Evolutionary conservation across 2,888 invertebrate genomes (phyloP).

Genomic region (Tenthredo mesomela): DNA sequence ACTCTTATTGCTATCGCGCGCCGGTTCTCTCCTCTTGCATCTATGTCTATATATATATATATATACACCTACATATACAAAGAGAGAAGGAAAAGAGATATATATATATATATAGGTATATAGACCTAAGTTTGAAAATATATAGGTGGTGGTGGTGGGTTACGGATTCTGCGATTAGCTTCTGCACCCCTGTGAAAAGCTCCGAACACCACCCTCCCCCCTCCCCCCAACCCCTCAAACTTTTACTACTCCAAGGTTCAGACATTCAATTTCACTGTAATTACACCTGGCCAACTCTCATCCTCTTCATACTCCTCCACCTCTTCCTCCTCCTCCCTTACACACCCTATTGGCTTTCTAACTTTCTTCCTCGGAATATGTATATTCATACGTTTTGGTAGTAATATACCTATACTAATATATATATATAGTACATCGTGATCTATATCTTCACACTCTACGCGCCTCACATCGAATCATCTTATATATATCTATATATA

Average conservation of each 20-base stretch:
- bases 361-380: background rate
- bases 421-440: too few species aligned
- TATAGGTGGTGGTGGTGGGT: background rate
- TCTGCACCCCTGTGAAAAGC: background rate
- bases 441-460: too few species aligned
- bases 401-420: too few species aligned
- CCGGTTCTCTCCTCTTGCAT: background rate
- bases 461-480: too few species aligned
- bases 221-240: background rate
- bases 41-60: background rate
- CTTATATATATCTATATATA: too few species aligned
- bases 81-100: background rate
- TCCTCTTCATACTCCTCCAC: background rate
- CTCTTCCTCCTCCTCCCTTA: background rate
- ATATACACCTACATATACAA: too few species aligned
- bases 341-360: background rate
- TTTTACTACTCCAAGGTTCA: background rate
- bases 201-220: too few species aligned
- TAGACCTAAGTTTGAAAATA: background rate
- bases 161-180: conserved; percentile 15
- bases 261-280: conserved; percentile 38
- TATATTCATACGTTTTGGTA: background rate
- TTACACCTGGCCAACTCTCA: background rate
- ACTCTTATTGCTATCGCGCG: conserved; percentile 29
- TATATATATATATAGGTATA: background rate